Conservation (phyloP, 2,888 invertebrate genomes). For the Phalera bucephala region DNA sequence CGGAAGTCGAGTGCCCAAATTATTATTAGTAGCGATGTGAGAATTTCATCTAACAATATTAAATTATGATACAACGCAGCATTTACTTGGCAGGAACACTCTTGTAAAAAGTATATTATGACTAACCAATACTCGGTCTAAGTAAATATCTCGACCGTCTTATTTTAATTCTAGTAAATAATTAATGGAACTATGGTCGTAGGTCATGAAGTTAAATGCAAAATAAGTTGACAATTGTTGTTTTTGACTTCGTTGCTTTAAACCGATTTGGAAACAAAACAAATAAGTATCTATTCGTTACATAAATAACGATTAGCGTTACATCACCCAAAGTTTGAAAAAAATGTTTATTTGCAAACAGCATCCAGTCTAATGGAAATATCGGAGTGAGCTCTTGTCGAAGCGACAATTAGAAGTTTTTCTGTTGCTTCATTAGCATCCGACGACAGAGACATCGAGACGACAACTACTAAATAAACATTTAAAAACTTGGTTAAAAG, state of each 20-base stretch:
- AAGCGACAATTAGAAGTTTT: conserved; percentile 59
- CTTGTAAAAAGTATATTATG: neutral
- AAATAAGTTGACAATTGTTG: no score
- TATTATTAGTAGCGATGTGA: conserved; percentile 11
- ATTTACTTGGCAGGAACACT: neutral
- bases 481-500: conserved; percentile 4
- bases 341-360: conserved; percentile 49
- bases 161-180: no score
- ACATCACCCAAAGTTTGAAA: conserved; percentile 28
- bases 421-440: conserved; percentile 56
- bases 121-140: neutral
- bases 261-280: no score
- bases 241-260: no score
- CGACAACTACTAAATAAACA: conserved; percentile 18
- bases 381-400: conserved; percentile 48
- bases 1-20: conserved; percentile 38
- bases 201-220: no score
- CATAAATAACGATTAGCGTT: no score
- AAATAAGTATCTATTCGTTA: no score
- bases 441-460: conserved; percentile 21
- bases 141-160: no score
- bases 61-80: neutral
- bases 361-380: conserved; percentile 52
- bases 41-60: conserved; percentile 5
- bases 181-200: no score